Percentiles rank a stretch among this genome's conserved stretches.
phyloP scores from a whole-genome alignment of 2,888 invertebrate genomes.

The Allolobophora icterica region DNA sequence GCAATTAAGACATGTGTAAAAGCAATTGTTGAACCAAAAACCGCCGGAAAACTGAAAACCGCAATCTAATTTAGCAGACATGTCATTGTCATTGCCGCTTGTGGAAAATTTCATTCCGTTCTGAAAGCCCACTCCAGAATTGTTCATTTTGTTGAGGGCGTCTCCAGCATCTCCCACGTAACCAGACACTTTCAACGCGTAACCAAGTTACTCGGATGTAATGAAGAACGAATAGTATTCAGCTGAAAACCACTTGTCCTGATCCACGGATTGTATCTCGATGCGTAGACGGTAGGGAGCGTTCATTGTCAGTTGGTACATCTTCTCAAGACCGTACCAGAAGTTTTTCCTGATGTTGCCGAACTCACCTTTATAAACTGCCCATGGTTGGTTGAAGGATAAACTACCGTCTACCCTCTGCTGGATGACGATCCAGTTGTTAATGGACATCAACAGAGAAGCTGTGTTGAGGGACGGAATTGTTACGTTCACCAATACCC shows the following conservation, averaged over 20 bases:
- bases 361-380: background rate
- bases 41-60: background rate
- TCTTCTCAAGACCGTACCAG: background rate
- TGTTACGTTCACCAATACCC: too few relatives aligned
- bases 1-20: background rate
- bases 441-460: background rate
- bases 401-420: slow-evolving; percentile 30
- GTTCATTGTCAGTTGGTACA: background rate
- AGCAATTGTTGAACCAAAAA: background rate
- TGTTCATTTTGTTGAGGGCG: background rate
- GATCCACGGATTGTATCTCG: background rate
- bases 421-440: slow-evolving; percentile 37
- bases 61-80: background rate
- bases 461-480: too few relatives aligned
- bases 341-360: background rate
- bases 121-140: background rate
- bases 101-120: slow-evolving; percentile 22
- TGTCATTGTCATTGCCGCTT: background rate
- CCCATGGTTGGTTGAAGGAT: slow-evolving; percentile 25
- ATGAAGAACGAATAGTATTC: slow-evolving; percentile 13
- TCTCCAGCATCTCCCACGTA: slow-evolving; percentile 20
- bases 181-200: background rate
- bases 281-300: background rate
- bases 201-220: background rate
- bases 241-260: background rate